Evolutionary conservation across 2,797 vertebrate genomes (phyloP), one percentile per base, ranked within the genome.

Genomic region (Coilia nasus): DNA sequence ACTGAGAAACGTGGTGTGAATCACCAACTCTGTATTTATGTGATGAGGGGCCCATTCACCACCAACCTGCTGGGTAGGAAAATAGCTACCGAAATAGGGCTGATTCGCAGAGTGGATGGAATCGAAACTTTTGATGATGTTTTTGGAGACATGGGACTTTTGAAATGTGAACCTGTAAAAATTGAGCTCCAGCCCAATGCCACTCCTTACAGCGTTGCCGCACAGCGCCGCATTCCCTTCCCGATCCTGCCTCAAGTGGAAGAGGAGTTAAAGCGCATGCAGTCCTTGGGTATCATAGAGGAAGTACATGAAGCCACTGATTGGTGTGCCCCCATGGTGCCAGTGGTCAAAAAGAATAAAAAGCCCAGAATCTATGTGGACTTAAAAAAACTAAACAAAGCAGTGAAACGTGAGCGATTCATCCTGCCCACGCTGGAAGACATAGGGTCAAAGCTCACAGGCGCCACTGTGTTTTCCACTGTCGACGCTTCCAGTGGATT

Each of bases 121-220:
- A 54, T 81, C 9, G 50, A 50, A 60, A 35, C 47, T 19, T 11
- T 0, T n/a, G 17, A 35, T 17, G 41, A 50, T 81, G 6, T 84
- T 12, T 82, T 82, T 84, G 50, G 83, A 59, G 82, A 86, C 21
- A 25, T 31, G 57, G 25, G 82, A 44, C n/a, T 89, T 47, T 54
- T 86, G 4, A 86, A 89, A 6, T 87, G 83, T 71, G 64, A 88
- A 15, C 78, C 85, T 47, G 59, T 89, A 3, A 86, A 81, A 82
- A 85, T 85, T 54, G 14, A 56, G 21, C 44, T 85, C 1, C 64
- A 28, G 25, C 31, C 12, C 3, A 56, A 44, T 31, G 11, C 57
- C 14, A 56, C 41, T 3, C 59, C 81, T 64, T 83, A 81, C 2
- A 50, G 44, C 46, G 47, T 85, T 1, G 3, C 81, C 41, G 75